phyloP scores from a whole-genome alignment of 2,797 vertebrate genomes.

The Todus mexicanus region DNA sequence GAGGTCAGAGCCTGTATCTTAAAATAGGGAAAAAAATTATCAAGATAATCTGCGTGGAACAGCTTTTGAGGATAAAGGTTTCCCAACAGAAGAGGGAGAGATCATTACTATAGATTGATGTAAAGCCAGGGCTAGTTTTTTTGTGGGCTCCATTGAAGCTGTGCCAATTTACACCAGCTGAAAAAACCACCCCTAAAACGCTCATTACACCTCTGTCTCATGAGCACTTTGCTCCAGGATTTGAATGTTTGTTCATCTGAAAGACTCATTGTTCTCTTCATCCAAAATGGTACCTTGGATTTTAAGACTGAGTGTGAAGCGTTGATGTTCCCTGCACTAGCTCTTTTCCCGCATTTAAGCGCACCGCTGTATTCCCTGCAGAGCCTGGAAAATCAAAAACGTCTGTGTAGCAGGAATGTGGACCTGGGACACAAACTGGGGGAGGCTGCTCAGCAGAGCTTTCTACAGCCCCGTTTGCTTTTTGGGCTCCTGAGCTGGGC shows the following conservation, averaged over 20 bases:
- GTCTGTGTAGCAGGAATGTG: not conserved
- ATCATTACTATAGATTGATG: not conserved
- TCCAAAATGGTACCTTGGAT: not conserved
- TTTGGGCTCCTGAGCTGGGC: not conserved
- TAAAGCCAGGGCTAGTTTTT: not conserved
- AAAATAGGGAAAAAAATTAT: not conserved
- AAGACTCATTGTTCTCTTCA: not conserved
- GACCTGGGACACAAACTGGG: not conserved
- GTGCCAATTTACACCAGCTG: not conserved
- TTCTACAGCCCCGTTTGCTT: not conserved
- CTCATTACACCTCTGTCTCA: not conserved
- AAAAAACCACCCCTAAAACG: not conserved
- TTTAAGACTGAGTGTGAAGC: not conserved
- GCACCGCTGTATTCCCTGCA: not conserved
- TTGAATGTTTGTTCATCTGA: not conserved
- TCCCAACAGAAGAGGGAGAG: not conserved
- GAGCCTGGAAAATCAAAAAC: not conserved
- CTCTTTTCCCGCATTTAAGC: not conserved
- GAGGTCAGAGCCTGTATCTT: not conserved
- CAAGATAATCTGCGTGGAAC: not conserved
- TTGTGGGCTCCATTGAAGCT: not conserved
- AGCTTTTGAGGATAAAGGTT: conserved; percentile 17
- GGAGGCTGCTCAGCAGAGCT: not conserved
- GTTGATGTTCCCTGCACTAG: not conserved
- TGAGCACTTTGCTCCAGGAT: not conserved